phyloP scores from a whole-genome alignment of 37 sponge, comb jelly and placozoan species.

The Haliclona indistincta region DNA sequence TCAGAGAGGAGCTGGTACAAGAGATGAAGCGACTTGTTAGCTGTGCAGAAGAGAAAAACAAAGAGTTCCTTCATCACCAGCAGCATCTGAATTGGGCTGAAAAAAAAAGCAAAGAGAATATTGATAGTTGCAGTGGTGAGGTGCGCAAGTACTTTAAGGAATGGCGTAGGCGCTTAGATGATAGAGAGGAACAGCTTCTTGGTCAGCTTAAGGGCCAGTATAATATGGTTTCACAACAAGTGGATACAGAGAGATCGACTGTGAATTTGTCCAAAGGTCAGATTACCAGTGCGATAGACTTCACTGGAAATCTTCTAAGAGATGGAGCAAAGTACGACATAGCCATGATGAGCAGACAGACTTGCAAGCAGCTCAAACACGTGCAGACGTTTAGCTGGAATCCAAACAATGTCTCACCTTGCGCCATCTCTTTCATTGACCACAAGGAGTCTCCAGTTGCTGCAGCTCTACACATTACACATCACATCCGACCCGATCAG shows the following conservation, averaged over 20 bases:
- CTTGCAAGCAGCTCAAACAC: neutral
- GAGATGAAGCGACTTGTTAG: neutral
- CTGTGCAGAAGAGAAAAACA: neutral
- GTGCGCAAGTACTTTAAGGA: neutral
- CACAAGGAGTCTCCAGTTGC: neutral
- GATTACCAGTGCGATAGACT: constrained; percentile 2
- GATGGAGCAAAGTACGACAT: neutral
- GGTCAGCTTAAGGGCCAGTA: neutral
- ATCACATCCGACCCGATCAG: neutral
- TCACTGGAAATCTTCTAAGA: constrained; percentile 2
- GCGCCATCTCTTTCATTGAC: neutral
- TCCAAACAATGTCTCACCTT: neutral
- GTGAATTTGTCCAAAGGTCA: neutral
- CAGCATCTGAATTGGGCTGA: neutral
- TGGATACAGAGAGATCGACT: neutral
- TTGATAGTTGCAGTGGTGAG: too few relatives aligned
- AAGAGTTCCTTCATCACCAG: constrained; percentile 8
- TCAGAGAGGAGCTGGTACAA: neutral
- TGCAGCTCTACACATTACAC: neutral
- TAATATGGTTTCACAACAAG: neutral
- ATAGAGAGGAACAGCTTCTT: neutral
- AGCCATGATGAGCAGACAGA: constrained; percentile 12
- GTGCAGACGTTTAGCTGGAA: constrained; percentile 8
- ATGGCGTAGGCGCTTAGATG: neutral
- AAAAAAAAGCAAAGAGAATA: neutral